Evolutionary conservation across 2,113 vertebrate species (phyloP).

Genomic region (Pluvianellus socialis): DNA sequence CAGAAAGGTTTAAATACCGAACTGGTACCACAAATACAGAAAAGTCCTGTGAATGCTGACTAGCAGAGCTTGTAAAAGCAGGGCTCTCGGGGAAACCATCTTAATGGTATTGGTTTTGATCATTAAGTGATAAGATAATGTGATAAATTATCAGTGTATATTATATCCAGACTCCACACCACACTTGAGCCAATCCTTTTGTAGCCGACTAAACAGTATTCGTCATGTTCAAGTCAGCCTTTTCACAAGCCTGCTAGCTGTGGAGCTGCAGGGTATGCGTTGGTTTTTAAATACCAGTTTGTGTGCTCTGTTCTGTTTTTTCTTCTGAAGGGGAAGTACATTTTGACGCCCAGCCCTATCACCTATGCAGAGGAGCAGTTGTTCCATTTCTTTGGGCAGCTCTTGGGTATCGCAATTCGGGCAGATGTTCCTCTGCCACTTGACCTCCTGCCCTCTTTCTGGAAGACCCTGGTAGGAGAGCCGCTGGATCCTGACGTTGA

Average conservation of each 20-base stretch:
- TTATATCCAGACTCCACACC: neutral
- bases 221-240: rapidly evolving
- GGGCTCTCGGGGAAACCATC: neutral
- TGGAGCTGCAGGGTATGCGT: neutral
- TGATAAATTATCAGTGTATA: rapidly evolving
- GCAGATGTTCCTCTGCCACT: slow-evolving; percentile 94
- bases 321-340: slow-evolving; percentile 86
- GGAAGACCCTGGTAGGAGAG: slow-evolving; percentile 94
- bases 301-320: neutral
- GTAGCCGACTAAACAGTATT: rapidly evolving
- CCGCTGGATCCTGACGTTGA: slow-evolving; percentile 86
- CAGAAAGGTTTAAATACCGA: rapidly evolving
- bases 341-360: slow-evolving; percentile 91
- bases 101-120: neutral
- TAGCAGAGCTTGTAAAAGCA: neutral
- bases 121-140: neutral
- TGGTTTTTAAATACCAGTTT: rapidly evolving
- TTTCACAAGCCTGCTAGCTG: neutral
- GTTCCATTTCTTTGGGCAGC: slow-evolving; percentile 94
- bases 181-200: neutral
- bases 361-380: slow-evolving; percentile 95
- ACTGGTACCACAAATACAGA: neutral
- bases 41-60: neutral
- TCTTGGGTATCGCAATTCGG: slow-evolving; percentile 92
- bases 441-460: slow-evolving; percentile 93